Base-by-base conservation (phyloP, 2,113 vertebrate species). In the Xiphophorus hellerii region DNA sequence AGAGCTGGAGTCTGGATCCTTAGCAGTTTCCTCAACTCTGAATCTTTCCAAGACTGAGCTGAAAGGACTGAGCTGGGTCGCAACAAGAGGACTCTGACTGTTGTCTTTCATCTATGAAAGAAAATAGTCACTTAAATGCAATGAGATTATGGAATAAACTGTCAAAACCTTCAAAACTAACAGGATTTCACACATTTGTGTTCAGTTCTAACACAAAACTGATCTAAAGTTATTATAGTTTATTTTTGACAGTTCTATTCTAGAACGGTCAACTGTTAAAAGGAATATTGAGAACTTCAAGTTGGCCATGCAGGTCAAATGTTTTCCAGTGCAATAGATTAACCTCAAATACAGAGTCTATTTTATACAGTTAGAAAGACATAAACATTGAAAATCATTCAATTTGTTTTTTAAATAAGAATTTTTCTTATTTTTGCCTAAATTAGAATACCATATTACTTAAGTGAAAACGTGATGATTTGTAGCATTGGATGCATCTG, bases 41-140 rank as follows among this genome's bases (percentile, higher is more conserved):
- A 79, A 65, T 78, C 83, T 61, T 83, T 83, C 83, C 73, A 37
- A 29, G 68, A 89, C 86, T 88, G 66, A 35, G 66, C 35, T 37
- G 35, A 37, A 35, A 29, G 15, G 44, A 28, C 60, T 37, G 35
- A 60, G 1, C 27, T 76, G 61, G 4, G 60, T 44, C 14, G 33
- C 64, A 73, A 69, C 62, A 63, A 62, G 20, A 61, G 51, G 44
- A 20, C n/a, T 62, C 20, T 62, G 62, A 77, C 44, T 42, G 33
- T 37, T 29, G 60, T 25, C 70, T 82, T n/a, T 74, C 25, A 28
- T 75, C 88, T 91, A 81, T 51, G n/a, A 0, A 31, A 25, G 48
- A 15, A 79, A 68, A 61, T 66, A 48, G 44, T 17, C 44, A 17
- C 44, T n/a, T 15, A 64, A 29, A 8, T 33, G 4, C 1, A 22